phyloP scores from a whole-genome alignment of 2,797 vertebrate genomes.

The Dendrocincla fuliginosa region DNA sequence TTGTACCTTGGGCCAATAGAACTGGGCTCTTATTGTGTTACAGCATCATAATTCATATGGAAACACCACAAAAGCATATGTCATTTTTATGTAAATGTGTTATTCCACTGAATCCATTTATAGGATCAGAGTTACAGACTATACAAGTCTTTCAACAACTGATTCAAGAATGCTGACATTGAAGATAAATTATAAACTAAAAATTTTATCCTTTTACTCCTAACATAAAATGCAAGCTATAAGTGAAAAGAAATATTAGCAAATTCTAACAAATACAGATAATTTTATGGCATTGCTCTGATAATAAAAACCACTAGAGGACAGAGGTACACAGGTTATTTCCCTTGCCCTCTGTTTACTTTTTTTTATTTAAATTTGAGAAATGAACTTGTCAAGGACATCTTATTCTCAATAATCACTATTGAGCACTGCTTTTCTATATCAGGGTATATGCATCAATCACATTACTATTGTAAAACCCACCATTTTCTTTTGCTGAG shows the following conservation, averaged over 20 bases:
- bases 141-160: background rate
- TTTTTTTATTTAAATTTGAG: background rate
- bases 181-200: background rate
- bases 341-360: accelerated
- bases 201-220: background rate
- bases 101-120: background rate
- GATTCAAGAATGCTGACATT: background rate
- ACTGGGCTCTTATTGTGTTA: background rate
- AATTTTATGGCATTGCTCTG: background rate
- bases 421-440: background rate
- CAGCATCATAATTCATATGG: background rate
- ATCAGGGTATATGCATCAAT: background rate
- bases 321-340: background rate
- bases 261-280: background rate
- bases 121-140: background rate
- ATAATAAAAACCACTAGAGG: background rate
- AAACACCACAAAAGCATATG: background rate
- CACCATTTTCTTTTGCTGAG: background rate
- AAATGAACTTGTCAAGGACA: background rate
- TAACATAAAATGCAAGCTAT: background rate
- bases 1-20: background rate
- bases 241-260: background rate
- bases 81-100: background rate
- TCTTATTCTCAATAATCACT: background rate
- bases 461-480: background rate